Evolutionary conservation across 1,140 invertebrate genomes (phyloP).

Genomic region (Sipha flava): DNA sequence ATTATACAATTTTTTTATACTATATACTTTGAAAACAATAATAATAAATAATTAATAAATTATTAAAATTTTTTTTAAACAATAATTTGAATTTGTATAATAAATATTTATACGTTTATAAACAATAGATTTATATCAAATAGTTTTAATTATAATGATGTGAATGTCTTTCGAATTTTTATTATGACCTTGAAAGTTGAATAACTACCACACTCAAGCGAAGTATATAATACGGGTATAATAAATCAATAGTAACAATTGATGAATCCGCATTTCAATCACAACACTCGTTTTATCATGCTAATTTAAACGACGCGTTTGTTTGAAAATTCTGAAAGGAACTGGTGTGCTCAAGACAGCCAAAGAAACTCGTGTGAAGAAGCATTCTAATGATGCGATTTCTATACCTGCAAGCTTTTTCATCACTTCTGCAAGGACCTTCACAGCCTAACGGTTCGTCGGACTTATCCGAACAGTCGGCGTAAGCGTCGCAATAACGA

Average conservation of each 20-base stretch:
- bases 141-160: no score
- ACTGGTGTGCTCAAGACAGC: background rate
- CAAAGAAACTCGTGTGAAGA: background rate
- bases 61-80: no score
- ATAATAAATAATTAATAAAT: no score
- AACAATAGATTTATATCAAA: no score
- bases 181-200: background rate
- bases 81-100: no score
- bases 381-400: background rate
- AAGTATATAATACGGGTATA: no score
- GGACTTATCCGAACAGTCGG: constrained; percentile 57
- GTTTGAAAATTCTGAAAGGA: background rate
- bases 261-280: no score
- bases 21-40: no score
- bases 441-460: constrained; percentile 58
- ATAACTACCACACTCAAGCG: background rate
- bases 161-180: background rate
- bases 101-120: no score
- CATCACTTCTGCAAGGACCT: constrained; percentile 49
- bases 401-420: constrained; percentile 50
- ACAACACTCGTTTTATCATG: background rate
- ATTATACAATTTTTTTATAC: no score
- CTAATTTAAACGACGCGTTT: background rate
- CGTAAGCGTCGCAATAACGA: constrained; percentile 55
- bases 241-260: background rate